phyloP scores from a whole-genome alignment of 2,113 vertebrate species.

The Phaetusa simplex region DNA sequence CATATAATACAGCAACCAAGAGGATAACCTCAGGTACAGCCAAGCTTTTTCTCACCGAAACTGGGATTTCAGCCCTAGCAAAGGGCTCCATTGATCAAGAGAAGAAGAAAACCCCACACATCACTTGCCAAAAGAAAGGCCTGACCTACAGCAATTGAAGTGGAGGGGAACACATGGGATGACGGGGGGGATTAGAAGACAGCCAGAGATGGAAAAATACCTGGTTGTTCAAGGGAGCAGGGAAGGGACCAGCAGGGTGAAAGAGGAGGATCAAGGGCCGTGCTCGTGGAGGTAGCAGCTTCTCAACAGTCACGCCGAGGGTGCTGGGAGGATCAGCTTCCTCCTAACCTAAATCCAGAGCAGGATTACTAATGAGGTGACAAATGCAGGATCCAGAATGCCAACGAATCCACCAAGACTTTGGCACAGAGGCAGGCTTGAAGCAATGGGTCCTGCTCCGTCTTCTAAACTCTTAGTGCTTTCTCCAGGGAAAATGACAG shows the following conservation, averaged over 20 bases:
- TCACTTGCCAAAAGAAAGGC: background rate
- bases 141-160: background rate
- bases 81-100: background rate
- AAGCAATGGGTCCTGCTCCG: background rate
- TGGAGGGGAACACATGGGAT: background rate
- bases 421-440: background rate
- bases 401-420: background rate
- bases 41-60: background rate
- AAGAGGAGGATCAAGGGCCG: background rate
- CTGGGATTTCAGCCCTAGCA: background rate
- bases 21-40: background rate
- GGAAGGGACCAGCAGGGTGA: background rate
- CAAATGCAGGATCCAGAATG: background rate
- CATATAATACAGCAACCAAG: background rate
- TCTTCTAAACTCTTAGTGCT: background rate
- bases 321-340: background rate
- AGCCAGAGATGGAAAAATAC: background rate
- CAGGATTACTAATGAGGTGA: background rate
- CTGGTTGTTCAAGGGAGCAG: background rate
- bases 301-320: accelerated
- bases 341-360: constrained; percentile 2
- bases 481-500: background rate
- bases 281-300: background rate
- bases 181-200: background rate
- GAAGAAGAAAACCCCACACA: background rate